These are phyloP conservation scores for Aleiodes alternator DNA, from an alignment of 2,888 invertebrate species.

Conservation along the genomic window DNA sequence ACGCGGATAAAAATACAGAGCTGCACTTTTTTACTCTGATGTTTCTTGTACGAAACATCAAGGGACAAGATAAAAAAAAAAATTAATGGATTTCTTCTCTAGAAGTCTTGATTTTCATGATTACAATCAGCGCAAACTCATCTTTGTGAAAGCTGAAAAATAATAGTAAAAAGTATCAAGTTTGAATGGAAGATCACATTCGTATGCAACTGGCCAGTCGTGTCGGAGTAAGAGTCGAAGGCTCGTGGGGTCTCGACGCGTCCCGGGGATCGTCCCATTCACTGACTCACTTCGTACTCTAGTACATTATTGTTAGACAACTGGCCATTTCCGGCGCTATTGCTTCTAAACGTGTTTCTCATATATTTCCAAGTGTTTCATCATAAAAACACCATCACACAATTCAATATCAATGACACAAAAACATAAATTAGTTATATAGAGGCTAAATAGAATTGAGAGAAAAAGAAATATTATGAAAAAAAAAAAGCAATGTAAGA, in stretches of 20 bases:
- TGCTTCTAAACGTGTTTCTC: constrained; percentile 70
- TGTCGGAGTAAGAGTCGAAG: constrained; percentile 40
- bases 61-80: no score
- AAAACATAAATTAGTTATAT: not conserved
- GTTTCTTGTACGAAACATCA: no score
- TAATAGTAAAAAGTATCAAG: constrained; percentile 45
- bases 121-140: constrained; percentile 37
- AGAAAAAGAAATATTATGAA: not conserved
- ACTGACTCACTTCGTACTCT: constrained; percentile 68
- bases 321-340: constrained; percentile 72
- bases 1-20: no score
- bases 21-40: not conserved
- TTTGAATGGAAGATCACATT: constrained; percentile 53
- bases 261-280: constrained; percentile 61
- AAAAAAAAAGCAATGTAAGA: not conserved
- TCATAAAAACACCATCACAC: constrained; percentile 23
- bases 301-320: constrained; percentile 73
- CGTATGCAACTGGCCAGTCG: constrained; percentile 63
- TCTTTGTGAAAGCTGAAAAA: constrained; percentile 37
- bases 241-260: constrained; percentile 12
- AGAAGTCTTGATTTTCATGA: constrained; percentile 20
- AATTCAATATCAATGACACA: constrained; percentile 30
- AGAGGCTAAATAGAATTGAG: not conserved
- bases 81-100: not conserved
- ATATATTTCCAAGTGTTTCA: constrained; percentile 64